These are phyloP conservation scores for Enteromius mattozi DNA, from an alignment of 2,797 vertebrate genomes.

Conservation along the genomic window DNA sequence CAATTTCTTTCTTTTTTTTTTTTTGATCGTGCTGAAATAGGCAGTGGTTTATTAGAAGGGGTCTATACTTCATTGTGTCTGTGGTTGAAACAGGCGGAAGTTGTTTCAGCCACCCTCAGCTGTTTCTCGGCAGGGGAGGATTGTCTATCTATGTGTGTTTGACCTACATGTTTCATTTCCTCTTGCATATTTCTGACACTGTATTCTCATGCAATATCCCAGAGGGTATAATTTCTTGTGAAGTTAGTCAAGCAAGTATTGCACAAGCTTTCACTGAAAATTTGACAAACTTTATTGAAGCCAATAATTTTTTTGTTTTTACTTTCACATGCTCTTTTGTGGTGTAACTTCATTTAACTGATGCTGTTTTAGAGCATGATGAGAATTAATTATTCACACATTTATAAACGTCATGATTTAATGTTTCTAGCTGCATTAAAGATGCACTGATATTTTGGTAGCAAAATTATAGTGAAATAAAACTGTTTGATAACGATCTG, in stretches of 20 bases:
- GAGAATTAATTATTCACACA: background rate
- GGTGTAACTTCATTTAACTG: background rate
- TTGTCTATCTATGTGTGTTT: slow-evolving; percentile 17
- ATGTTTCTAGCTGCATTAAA: background rate
- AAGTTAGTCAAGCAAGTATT: slow-evolving; percentile 26
- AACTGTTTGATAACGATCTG: background rate
- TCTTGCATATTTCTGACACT: slow-evolving; percentile 14
- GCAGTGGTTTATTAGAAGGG: slow-evolving; percentile 5
- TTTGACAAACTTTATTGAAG: background rate
- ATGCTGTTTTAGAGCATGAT: background rate
- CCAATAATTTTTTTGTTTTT: slow-evolving; percentile 4
- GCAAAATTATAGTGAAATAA: background rate
- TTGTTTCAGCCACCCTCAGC: slow-evolving; percentile 54
- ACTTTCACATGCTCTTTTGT: background rate
- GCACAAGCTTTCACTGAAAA: slow-evolving; percentile 50
- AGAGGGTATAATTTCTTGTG: background rate
- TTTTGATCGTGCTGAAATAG: background rate
- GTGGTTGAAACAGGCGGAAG: slow-evolving; percentile 60
- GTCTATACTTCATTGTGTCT: slow-evolving; percentile 43
- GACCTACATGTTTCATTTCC: slow-evolving; percentile 63
- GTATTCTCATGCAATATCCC: background rate
- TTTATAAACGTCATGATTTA: background rate
- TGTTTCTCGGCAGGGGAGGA: slow-evolving; percentile 63
- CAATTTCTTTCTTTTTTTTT: background rate
- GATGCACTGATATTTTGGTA: background rate